Evolutionary conservation across 2,888 invertebrate species (phyloP).

Genomic region (Pediacus dermestoides): DNA sequence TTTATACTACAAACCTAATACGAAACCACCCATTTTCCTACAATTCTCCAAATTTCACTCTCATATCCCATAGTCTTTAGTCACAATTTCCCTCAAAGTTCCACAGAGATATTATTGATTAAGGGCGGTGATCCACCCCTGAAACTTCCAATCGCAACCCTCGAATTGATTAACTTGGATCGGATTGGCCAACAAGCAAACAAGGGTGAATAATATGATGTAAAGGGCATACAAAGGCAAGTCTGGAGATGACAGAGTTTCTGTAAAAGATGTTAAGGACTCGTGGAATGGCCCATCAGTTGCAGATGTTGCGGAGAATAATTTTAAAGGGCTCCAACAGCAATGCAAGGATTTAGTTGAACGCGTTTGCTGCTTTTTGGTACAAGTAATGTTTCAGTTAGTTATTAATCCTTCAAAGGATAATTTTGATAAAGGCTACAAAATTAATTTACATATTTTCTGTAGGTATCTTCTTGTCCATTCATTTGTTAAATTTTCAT

Average conservation of each 20-base stretch:
- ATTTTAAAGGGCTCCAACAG: background rate
- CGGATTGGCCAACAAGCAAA: constrained; percentile 10
- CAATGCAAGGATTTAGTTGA: too few species aligned
- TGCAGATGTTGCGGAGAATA: constrained; percentile 1
- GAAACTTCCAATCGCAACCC: constrained; percentile 24
- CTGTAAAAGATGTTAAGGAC: background rate
- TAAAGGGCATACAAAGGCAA: background rate
- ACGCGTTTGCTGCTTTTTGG: too few species aligned
- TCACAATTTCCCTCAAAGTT: constrained; percentile 2
- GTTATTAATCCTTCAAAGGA: too few species aligned
- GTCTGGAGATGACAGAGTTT: constrained; percentile 5
- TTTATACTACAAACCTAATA: constrained; percentile 29
- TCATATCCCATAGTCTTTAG: background rate
- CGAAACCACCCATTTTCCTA: too few species aligned
- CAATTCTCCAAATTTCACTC: too few species aligned
- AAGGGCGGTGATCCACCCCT: constrained; percentile 17
- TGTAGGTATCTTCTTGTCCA: too few species aligned
- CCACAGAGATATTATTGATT: constrained; percentile 23
- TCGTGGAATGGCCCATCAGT: constrained; percentile 1
- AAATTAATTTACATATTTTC: too few species aligned
- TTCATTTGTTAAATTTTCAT: too few species aligned
- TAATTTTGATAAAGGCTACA: too few species aligned
- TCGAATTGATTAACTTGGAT: constrained; percentile 11
- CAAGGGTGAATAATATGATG: background rate
- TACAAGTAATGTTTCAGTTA: too few species aligned